Evolutionary conservation across 2,113 vertebrate genomes (phyloP).

Genomic region (Alectura lathami): DNA sequence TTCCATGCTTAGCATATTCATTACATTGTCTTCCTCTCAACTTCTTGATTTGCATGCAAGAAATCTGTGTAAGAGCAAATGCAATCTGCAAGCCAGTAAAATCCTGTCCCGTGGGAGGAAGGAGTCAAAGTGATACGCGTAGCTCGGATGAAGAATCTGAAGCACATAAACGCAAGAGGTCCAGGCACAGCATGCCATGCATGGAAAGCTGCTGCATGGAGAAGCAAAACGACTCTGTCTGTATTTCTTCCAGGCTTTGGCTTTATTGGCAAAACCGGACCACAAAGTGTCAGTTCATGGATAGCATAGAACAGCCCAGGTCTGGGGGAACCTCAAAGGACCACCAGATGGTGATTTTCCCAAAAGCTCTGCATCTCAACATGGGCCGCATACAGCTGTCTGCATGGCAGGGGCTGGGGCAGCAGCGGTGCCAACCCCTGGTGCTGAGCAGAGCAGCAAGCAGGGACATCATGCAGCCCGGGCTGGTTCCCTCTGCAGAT

Average conservation of each 20-base stretch:
- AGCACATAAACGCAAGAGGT: neutral
- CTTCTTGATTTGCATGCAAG: conserved; percentile 53
- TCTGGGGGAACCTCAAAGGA: neutral
- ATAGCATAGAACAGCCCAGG: neutral
- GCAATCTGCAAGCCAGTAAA: conserved; percentile 20
- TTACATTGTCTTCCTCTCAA: neutral
- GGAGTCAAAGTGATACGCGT: neutral
- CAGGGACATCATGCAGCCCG: neutral
- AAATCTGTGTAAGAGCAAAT: neutral
- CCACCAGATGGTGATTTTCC: neutral
- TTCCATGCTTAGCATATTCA: conserved; percentile 40
- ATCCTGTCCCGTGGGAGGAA: neutral
- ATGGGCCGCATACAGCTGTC: neutral
- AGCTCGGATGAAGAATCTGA: neutral
- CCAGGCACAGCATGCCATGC: neutral
- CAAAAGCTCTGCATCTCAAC: neutral
- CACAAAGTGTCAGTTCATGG: neutral
- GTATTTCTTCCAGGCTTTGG: neutral
- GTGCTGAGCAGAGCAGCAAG: neutral
- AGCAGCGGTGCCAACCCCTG: neutral
- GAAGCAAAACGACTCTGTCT: neutral
- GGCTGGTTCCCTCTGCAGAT: neutral
- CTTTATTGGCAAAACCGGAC: neutral
- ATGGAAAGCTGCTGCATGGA: neutral
- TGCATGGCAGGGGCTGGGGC: neutral